A percentile compares a stretch with the other conserved stretches of the same genome.
Evolutionary conservation across 2,797 vertebrate species (phyloP).

Genomic region (Tapera naevia): DNA sequence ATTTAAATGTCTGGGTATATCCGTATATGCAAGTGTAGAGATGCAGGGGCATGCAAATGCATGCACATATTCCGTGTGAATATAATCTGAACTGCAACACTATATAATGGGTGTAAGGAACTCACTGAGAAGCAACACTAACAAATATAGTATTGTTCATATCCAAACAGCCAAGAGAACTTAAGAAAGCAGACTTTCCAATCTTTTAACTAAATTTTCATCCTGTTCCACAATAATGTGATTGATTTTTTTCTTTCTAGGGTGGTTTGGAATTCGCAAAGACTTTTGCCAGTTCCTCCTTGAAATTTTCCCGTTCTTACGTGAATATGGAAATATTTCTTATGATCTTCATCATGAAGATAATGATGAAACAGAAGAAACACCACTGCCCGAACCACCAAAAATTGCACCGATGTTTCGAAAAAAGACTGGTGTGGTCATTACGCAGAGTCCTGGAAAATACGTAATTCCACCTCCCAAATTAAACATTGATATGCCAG

Average conservation of each 20-base stretch:
- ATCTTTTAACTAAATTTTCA: background rate
- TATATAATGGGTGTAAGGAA: too few species aligned
- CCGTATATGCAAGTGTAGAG: too few species aligned
- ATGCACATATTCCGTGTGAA: too few species aligned
- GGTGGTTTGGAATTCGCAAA: conserved; percentile 99
- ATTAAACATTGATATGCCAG: conserved; percentile 95
- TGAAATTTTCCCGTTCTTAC: conserved; percentile 95
- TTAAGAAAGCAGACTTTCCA: too few species aligned
- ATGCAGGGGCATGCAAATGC: too few species aligned
- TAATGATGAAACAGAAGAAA: conserved; percentile 88
- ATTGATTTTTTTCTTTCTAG: conserved; percentile 74
- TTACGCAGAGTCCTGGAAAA: conserved; percentile 97
- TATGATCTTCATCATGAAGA: conserved; percentile 96
- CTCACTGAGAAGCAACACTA: too few species aligned
- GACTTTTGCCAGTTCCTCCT: conserved; percentile 98
- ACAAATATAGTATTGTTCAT: too few species aligned
- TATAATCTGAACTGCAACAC: too few species aligned
- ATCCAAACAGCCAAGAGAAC: too few species aligned
- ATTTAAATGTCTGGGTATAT: too few species aligned
- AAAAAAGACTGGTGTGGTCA: conserved; percentile 96
- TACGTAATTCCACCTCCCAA: conserved; percentile 95
- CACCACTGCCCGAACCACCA: conserved; percentile 87
- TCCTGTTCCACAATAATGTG: background rate
- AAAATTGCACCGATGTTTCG: conserved; percentile 97
- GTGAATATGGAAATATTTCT: conserved; percentile 97